These are phyloP conservation scores for Naja naja DNA, from an alignment of 2,113 vertebrate species.

Conservation along the genomic window DNA sequence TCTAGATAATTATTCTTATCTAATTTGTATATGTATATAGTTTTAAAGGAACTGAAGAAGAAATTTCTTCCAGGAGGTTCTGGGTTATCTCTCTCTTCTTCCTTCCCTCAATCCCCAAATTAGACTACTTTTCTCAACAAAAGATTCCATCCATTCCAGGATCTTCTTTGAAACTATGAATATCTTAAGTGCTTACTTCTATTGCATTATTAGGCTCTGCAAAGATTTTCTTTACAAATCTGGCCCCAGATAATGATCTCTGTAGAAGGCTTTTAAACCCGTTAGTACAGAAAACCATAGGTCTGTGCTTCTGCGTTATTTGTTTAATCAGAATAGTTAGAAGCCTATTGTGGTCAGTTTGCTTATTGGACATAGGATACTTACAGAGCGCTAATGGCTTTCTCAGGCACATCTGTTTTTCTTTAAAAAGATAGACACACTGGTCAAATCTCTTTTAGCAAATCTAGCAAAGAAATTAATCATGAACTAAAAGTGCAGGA, in stretches of 20 bases:
- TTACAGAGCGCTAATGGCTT: conserved; percentile 72
- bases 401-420: conserved; percentile 66
- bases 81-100: conserved; percentile 68
- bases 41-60: conserved; percentile 69
- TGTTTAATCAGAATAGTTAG: conserved; percentile 53
- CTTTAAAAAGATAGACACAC: conserved; percentile 46
- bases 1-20: no score
- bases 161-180: conserved; percentile 51
- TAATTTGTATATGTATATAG: conserved; percentile 51
- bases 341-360: conserved; percentile 33
- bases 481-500: conserved; percentile 9
- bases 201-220: conserved; percentile 72
- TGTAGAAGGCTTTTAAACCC: conserved; percentile 67
- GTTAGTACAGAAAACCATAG: conserved; percentile 38
- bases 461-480: conserved; percentile 31
- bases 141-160: conserved; percentile 42
- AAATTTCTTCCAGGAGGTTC: conserved; percentile 71
- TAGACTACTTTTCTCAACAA: conserved; percentile 51
- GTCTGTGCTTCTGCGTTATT: conserved; percentile 51
- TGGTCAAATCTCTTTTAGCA: conserved; percentile 19
- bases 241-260: conserved; percentile 72
- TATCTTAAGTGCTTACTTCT: conserved; percentile 66
- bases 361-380: conserved; percentile 63
- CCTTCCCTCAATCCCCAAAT: conserved; percentile 29
- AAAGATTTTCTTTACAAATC: conserved; percentile 81